phyloP scores from a whole-genome alignment of 2,888 invertebrate genomes.

The Epinotia ramella region DNA sequence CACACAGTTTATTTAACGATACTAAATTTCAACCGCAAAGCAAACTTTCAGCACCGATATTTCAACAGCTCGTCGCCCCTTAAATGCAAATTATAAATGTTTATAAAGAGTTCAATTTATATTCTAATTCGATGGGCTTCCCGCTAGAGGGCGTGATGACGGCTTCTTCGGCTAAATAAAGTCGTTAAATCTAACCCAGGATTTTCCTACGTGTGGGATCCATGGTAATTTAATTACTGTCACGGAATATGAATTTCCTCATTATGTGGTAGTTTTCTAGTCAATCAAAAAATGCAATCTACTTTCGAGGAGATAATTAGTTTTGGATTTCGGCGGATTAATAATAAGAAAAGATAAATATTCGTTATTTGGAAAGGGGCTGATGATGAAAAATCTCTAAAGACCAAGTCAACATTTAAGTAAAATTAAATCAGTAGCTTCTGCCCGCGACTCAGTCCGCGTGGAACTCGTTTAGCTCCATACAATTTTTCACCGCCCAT shows the following conservation, averaged over 20 bases:
- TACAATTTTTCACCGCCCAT: no score
- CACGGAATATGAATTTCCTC: slow-evolving; percentile 22
- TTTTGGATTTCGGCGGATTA: no score
- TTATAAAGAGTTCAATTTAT: slow-evolving; percentile 82
- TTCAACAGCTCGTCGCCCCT: slow-evolving; percentile 53
- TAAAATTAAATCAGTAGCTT: no score
- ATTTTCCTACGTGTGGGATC: slow-evolving; percentile 13
- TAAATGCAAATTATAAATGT: slow-evolving; percentile 81
- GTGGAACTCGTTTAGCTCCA: no score
- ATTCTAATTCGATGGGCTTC: slow-evolving; percentile 77
- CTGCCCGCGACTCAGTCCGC: no score
- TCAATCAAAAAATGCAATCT: no score
- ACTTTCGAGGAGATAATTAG: no score
- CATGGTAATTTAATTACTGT: slow-evolving; percentile 15
- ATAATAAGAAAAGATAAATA: no score
- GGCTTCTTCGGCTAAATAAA: slow-evolving; percentile 64
- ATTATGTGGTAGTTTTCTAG: background rate
- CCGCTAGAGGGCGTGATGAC: slow-evolving; percentile 68
- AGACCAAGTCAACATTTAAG: no score
- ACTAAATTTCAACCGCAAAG: slow-evolving; percentile 5
- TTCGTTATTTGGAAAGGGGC: no score
- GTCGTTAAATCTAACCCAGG: slow-evolving; percentile 44
- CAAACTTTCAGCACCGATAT: background rate
- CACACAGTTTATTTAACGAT: slow-evolving; percentile 1
- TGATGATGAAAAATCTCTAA: no score